Evolutionary conservation across 2,888 invertebrate genomes (phyloP).

Genomic region (Ecliptopera silaceata): DNA sequence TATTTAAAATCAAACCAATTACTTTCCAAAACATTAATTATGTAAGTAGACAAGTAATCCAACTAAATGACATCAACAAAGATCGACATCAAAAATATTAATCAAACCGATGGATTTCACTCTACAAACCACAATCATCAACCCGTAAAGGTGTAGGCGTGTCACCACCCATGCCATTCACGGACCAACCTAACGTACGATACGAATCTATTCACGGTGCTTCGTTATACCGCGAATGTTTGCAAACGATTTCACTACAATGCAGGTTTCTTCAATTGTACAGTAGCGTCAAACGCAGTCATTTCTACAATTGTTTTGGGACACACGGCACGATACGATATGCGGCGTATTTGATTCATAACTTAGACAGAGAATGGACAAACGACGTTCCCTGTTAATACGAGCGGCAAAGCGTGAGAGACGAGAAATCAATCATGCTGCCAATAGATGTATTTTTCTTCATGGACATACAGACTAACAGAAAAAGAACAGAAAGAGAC

Average conservation of each 20-base stretch:
- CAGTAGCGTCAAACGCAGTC: slow-evolving; percentile 46
- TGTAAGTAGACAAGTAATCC: not conserved
- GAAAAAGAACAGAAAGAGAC: too few species aligned
- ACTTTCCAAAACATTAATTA: too few species aligned
- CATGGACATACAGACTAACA: too few species aligned
- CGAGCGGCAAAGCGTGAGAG: too few species aligned
- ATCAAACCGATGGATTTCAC: slow-evolving; percentile 11
- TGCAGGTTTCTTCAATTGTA: slow-evolving; percentile 39
- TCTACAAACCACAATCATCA: slow-evolving; percentile 11
- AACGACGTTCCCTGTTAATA: too few species aligned
- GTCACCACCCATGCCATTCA: slow-evolving; percentile 10
- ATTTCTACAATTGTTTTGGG: slow-evolving; percentile 13
- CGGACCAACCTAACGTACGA: slow-evolving; percentile 1
- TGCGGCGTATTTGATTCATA: too few species aligned
- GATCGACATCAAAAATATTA: slow-evolving; percentile 10
- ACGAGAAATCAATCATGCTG: too few species aligned
- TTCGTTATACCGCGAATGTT: slow-evolving; percentile 36
- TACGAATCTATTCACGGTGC: slow-evolving; percentile 7
- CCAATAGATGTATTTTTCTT: too few species aligned
- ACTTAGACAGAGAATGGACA: too few species aligned
- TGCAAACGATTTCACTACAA: slow-evolving; percentile 61
- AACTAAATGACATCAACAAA: not conserved
- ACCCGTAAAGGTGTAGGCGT: slow-evolving; percentile 16
- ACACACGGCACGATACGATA: slow-evolving; percentile 10
- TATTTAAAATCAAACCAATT: too few species aligned